These are phyloP conservation scores for Corythornis vintsioides DNA, from an alignment of 2,113 vertebrate species.

Conservation along the genomic window DNA sequence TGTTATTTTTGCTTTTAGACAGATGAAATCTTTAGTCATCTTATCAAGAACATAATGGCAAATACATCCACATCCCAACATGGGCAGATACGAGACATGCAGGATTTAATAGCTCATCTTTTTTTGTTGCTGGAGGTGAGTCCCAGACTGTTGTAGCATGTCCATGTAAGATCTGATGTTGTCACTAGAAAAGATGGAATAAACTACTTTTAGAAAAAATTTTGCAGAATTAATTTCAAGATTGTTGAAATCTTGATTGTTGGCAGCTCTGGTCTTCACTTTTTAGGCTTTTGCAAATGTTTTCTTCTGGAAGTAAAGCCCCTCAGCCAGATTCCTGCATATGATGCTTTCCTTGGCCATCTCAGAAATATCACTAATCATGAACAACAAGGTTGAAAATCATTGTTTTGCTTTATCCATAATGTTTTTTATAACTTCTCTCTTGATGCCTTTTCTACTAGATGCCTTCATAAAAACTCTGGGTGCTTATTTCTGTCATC, in stretches of 20 bases:
- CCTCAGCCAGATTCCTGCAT: not conserved
- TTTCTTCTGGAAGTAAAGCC: not conserved
- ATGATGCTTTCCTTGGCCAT: not conserved
- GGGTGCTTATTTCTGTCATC: not conserved
- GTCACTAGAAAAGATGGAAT: conserved; percentile 36
- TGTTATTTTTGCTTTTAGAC: not conserved
- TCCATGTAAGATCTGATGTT: conserved; percentile 14
- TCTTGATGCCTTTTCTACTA: not conserved
- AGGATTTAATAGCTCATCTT: conserved; percentile 3
- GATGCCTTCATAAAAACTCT: not conserved
- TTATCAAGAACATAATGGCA: not conserved
- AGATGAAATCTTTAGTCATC: not conserved
- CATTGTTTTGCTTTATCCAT: not conserved
- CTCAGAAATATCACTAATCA: not conserved
- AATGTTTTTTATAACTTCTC: not conserved
- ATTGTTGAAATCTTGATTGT: not conserved
- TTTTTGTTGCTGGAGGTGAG: not conserved
- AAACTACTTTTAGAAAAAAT: not conserved
- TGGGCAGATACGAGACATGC: fast-evolving
- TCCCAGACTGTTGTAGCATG: conserved; percentile 6
- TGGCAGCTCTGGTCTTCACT: not conserved
- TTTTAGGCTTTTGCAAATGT: not conserved
- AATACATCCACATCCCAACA: not conserved
- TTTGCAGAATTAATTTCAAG: not conserved
- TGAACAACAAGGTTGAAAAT: not conserved